Base-by-base conservation (phyloP, 2,888 invertebrate genomes). In the Diarsia dahlii region DNA sequence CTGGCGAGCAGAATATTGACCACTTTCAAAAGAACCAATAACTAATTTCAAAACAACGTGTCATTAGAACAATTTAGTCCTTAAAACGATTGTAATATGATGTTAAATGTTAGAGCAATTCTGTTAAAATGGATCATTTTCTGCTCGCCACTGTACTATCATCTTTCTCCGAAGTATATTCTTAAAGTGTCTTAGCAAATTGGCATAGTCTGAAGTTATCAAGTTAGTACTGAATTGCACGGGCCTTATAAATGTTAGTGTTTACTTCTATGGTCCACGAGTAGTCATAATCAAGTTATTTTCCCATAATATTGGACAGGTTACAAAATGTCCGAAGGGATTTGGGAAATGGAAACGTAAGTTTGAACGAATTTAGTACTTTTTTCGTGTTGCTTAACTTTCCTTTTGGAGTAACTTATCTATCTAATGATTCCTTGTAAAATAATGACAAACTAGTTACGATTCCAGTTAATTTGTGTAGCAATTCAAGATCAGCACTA, bases 231-330 rank as follows among this genome's bases (percentile, higher is more conserved):
- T 88, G 84, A 83, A 81, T 60, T 58, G 77, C 77, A 81, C 85
- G 73, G 84, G 89, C 87, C 90, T 89, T 89, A 89, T 87, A 72
- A 83, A 76, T 89, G 86, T 89, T 86, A 84, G 84, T 56, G n/a
- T 74, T 74, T 80, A 84, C 81, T 76, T 71, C 52, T n/a, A 73
- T 65, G 74, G 70, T 71, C 67, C 68, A 64, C 45, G 50, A 48
- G 9, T 74, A 74, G 65, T 54, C 63, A 65, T 64, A 63, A 62
- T 62, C 13, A 46, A 50, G 34, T 50, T 65, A 45, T 54, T 10
- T 67, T 5, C n/a, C 18, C 45, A 23, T 45, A 23, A 63, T 56
- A 54, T 13, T 6, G 20, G 39, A 52, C 20, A 58, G 20, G 34
- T 74, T 1, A 50, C 3, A 58, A 54, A 67, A 70, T 52, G 4